Base-by-base conservation (phyloP, 2,888 invertebrate genomes). In the Ophioninae sp. region DNA sequence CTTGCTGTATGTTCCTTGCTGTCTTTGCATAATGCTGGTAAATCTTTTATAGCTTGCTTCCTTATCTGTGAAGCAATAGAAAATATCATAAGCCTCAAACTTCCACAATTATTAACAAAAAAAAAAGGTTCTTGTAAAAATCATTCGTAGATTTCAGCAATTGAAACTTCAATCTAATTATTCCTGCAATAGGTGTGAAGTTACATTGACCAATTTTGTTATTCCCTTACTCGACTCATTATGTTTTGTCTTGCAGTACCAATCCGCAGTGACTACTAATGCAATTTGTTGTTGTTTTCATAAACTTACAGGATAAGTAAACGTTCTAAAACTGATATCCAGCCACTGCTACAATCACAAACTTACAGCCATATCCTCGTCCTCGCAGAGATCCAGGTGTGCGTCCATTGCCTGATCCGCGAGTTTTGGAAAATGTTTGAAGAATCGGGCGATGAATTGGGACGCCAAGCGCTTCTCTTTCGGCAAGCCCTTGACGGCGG, bases 361-460 rank as follows among this genome's bases (percentile, higher is more conserved):
- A 95, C 95, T 95, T 94, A 98, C 98, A 91, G 96, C 96, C 89
- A 97, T 95, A 93, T 99, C 98, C 91, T 97, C 97, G 94, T 99
- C 98, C 93, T 99, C 99, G 92, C 99, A 99, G 7, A 99, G 94
- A 94, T 99, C 98, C 88, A 99, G 95, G 90, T 98, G 96, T 83
- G 98, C 97, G 93, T 99, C 97, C 76, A 99, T 96, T 7, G 98
- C 97, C 91, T 96, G 95, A 87, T 97, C 96, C n/a, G 97, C 95
- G 81, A 97, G 94, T 84, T 95, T 94, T 7, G 99, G 98, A 93
- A 99, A 99, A 93, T 96, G 95, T 91, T 97, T 97, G 92, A 98
- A 98, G 94, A 99, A 99, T 93, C 98, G 96, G 2, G 97, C 96
- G 91, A 99, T 98, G 89, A 99, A 98, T 93, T 99, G 99, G 3